Evolutionary conservation across 2,797 vertebrate species (phyloP), one percentile per base, ranked within the genome.

Genomic region (Pelodytes ibericus): DNA sequence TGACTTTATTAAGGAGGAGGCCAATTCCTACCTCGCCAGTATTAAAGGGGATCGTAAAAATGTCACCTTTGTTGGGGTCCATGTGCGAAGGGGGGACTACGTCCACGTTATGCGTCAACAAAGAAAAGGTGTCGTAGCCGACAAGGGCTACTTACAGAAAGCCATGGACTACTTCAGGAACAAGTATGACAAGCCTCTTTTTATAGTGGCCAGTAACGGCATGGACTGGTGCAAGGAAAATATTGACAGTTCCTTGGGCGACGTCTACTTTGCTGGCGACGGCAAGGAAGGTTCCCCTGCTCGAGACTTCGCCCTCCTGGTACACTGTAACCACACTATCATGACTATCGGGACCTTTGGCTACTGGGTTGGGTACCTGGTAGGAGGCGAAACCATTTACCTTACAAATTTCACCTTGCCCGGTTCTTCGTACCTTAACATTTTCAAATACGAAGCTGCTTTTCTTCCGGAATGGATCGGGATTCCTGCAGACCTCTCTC

Each of bases 31-130:
- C 33, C 85, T 86, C 57, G 2, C 3, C 0, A 0, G 44, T 0
- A 67, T 86, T 27, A 27, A 65, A 0, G 1, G 0, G 9, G 59
- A 83, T 0, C 39, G 29, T 1, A n/a, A 77, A n/a, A 49, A 58
- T 2, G 8, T 71, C 11, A 86, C 84, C 3, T 86, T 81, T 0
- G 78, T 84, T 49, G 88, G 86, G 0, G 72, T 89, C 2, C 86
- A 88, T 1, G 85, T 88, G 44, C 83, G 85, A 4, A 71, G 83
- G 0, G 87, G 87, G 13, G 88, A 89, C 80, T 86, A 89, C 0
- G 80, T 87, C 0, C 5, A 0, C 0, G 22, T 83, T 26, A 88
- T 87, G 86, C 81, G 81, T 0, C 0, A 58, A 0, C 2, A 31
- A 11, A 85, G 83, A 86, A 84, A 86, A 64, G 87, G 86, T 0